Evolutionary conservation across 35 echinoderm and acorn worm genomes (phyloP).

Genomic region (Diadema setosum): DNA sequence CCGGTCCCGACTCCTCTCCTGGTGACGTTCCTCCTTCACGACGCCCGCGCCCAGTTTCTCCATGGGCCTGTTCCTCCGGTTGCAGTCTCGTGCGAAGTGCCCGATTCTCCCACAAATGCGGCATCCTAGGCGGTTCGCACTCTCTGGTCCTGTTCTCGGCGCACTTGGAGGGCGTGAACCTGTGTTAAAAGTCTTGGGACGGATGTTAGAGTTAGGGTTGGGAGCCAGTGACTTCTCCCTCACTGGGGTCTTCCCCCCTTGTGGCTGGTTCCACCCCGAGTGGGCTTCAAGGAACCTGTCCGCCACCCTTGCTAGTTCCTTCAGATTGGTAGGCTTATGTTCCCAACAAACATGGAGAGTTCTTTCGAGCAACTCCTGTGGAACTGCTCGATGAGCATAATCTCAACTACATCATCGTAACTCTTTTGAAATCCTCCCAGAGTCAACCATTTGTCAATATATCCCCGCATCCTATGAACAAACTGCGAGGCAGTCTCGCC

Average conservation of each 20-base stretch:
- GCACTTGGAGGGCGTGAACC: too few species aligned
- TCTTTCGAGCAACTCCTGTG: not conserved
- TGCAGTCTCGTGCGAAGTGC: constrained; percentile 24
- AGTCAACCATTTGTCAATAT: constrained; percentile 58
- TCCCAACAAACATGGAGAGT: constrained; percentile 50
- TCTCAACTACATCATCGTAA: constrained; percentile 25
- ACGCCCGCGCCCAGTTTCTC: not conserved
- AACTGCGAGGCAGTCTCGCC: constrained; percentile 52
- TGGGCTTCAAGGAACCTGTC: not conserved
- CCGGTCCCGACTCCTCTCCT: not conserved
- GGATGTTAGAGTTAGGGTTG: too few species aligned
- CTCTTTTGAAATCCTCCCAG: not conserved
- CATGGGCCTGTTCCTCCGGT: not conserved
- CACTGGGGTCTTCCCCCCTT: too few species aligned
- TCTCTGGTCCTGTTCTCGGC: too few species aligned
- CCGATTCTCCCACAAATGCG: not conserved
- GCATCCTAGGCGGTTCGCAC: not conserved
- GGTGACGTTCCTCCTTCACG: not conserved
- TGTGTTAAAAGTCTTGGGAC: too few species aligned
- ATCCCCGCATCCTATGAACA: constrained; percentile 23
- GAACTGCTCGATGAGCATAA: constrained; percentile 61
- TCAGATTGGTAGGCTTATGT: constrained; percentile 22
- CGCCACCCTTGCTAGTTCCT: constrained; percentile 30
- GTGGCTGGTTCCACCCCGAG: not conserved
- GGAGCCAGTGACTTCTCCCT: not conserved